Conservation (phyloP, 2,113 vertebrate species). For the Carassius carassius region DNA sequence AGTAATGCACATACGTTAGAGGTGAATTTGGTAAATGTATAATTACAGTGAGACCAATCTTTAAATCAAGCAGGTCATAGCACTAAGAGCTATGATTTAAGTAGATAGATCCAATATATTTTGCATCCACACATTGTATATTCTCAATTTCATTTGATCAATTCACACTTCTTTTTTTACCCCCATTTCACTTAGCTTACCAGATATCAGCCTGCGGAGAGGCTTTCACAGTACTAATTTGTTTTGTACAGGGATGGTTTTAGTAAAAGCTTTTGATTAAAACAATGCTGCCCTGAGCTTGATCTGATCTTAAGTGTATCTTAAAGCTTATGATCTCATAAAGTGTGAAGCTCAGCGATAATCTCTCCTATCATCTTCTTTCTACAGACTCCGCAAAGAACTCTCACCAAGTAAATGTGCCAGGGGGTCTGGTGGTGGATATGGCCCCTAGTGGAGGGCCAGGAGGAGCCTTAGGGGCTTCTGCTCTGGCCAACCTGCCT, state of each 20-base stretch:
- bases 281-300: neutral
- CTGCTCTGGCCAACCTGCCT: slow-evolving; percentile 75
- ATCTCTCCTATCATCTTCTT: neutral
- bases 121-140: neutral
- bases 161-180: neutral
- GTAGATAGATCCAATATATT: no score
- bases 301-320: neutral
- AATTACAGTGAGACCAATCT: neutral
- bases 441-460: slow-evolving; percentile 77
- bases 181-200: neutral
- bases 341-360: neutral
- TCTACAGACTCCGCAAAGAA: slow-evolving; percentile 81
- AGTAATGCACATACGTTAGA: neutral
- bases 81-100: neutral
- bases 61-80: neutral
- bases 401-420: slow-evolving; percentile 72
- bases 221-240: neutral
- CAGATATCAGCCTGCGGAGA: neutral
- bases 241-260: neutral
- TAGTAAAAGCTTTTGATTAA: neutral
- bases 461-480: slow-evolving; percentile 71
- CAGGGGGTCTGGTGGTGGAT: slow-evolving; percentile 78
- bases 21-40: neutral
- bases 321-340: neutral
- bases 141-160: neutral